A percentile compares a stretch with the other conserved stretches of the same genome.
phyloP scores from a whole-genome alignment of 1,140 invertebrate species.

The Cotesia vestalis region DNA sequence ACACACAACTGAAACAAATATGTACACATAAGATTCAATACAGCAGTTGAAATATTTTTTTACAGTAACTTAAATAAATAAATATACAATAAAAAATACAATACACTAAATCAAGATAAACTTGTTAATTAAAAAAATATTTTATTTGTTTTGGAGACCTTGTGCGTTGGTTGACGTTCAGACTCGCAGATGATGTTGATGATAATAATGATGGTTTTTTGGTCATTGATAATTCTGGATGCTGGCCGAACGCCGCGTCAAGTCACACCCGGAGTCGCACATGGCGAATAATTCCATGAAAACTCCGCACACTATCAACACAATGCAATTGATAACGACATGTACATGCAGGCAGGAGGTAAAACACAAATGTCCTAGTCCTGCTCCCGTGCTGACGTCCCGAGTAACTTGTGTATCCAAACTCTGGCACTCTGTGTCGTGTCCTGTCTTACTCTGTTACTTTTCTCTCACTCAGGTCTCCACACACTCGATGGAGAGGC shows the following conservation, averaged over 20 bases:
- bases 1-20: slow-evolving; percentile 8
- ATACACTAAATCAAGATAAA: too few species aligned
- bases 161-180: background rate
- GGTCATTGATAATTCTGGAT: slow-evolving; percentile 22
- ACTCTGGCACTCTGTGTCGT: too few species aligned
- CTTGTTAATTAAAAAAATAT: too few species aligned
- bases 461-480: background rate
- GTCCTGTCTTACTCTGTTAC: too few species aligned
- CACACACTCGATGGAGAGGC: background rate
- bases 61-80: background rate
- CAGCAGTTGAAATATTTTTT: background rate
- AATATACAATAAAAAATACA: too few species aligned
- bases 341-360: slow-evolving; percentile 18
- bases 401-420: too few species aligned
- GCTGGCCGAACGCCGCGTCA: slow-evolving; percentile 19
- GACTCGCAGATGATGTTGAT: background rate
- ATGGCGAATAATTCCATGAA: slow-evolving; percentile 30
- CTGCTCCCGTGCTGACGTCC: background rate
- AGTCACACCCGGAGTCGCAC: slow-evolving; percentile 37
- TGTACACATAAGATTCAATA: too few species aligned
- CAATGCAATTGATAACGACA: background rate
- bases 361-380: slow-evolving; percentile 7
- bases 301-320: slow-evolving; percentile 9
- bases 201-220: background rate
- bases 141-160: background rate